These are phyloP conservation scores for Spialia ferax DNA, from an alignment of 2,888 invertebrate species.

Conservation along the genomic window DNA sequence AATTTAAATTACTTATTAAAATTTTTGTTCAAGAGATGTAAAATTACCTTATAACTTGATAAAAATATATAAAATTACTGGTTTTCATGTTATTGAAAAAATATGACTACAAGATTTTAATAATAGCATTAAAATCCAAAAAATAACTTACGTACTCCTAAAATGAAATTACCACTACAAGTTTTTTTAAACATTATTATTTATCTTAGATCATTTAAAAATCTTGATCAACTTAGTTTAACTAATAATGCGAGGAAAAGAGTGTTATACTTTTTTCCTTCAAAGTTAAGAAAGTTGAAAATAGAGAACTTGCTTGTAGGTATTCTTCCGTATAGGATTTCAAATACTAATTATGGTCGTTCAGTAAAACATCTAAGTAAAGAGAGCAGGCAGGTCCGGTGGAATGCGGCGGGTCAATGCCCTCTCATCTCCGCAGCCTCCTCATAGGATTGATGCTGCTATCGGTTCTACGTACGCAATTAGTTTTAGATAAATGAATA, in stretches of 20 bases:
- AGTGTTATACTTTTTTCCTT: too few relatives aligned
- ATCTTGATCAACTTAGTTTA: neutral
- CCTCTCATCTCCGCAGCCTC: constrained; percentile 66
- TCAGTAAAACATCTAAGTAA: constrained; percentile 59
- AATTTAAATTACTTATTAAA: constrained; percentile 18
- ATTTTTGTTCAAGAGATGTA: neutral
- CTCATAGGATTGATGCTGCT: constrained; percentile 73
- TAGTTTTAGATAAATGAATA: constrained; percentile 53
- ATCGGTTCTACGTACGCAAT: constrained; percentile 46
- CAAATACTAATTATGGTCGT: constrained; percentile 39
- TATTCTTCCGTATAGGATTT: neutral
- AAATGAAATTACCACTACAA: too few relatives aligned
- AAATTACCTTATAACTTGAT: neutral
- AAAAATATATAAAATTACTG: too few relatives aligned
- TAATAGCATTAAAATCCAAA: too few relatives aligned
- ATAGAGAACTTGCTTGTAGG: neutral
- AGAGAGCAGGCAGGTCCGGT: constrained; percentile 80
- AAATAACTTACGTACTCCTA: too few relatives aligned
- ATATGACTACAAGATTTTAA: too few relatives aligned
- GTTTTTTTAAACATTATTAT: too few relatives aligned
- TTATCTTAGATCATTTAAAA: neutral
- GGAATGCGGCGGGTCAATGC: constrained; percentile 81
- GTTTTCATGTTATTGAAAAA: too few relatives aligned
- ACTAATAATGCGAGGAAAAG: too few relatives aligned
- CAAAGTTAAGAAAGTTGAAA: neutral